These are phyloP conservation scores for Pedicia rivosa DNA, from an alignment of 2,888 invertebrate genomes.

Conservation along the genomic window DNA sequence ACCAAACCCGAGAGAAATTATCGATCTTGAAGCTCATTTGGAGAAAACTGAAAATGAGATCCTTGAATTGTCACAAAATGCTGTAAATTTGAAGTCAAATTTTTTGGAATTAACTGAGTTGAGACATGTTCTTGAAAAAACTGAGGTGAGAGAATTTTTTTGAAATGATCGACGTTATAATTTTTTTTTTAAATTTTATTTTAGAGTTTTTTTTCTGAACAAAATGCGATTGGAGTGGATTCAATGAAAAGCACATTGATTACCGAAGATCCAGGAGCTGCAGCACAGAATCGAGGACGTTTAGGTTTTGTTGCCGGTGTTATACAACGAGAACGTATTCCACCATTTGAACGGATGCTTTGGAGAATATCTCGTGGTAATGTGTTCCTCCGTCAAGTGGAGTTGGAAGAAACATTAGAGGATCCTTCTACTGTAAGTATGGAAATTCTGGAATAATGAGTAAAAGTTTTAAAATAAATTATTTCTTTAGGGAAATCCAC, in stretches of 20 bases:
- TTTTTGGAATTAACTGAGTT: conserved; percentile 76
- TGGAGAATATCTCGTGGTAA: conserved; percentile 89
- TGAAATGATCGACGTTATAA: no score
- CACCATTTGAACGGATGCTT: conserved; percentile 81
- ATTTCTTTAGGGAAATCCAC: neutral
- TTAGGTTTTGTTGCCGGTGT: conserved; percentile 84
- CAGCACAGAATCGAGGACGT: conserved; percentile 31
- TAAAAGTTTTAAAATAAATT: neutral
- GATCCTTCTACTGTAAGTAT: conserved; percentile 48
- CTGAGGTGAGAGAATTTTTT: no score
- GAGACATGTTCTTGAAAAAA: conserved; percentile 74
- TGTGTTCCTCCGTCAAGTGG: conserved; percentile 74
- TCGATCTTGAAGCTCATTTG: conserved; percentile 78
- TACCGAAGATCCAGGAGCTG: conserved; percentile 8
- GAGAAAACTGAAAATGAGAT: conserved; percentile 88
- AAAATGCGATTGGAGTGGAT: conserved; percentile 9
- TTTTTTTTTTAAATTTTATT: no score
- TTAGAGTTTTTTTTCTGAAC: conserved; percentile 9
- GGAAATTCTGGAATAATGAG: conserved; percentile 1
- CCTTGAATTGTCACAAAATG: conserved; percentile 76
- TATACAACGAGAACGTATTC: conserved; percentile 71
- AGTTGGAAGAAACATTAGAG: conserved; percentile 66
- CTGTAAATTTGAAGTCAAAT: conserved; percentile 77
- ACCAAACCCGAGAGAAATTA: conserved; percentile 68
- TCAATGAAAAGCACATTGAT: conserved; percentile 45